Evolutionary conservation across 2,113 vertebrate genomes (phyloP), one percentile per base, ranked within the genome.

Genomic region (Neotoma lepida): DNA sequence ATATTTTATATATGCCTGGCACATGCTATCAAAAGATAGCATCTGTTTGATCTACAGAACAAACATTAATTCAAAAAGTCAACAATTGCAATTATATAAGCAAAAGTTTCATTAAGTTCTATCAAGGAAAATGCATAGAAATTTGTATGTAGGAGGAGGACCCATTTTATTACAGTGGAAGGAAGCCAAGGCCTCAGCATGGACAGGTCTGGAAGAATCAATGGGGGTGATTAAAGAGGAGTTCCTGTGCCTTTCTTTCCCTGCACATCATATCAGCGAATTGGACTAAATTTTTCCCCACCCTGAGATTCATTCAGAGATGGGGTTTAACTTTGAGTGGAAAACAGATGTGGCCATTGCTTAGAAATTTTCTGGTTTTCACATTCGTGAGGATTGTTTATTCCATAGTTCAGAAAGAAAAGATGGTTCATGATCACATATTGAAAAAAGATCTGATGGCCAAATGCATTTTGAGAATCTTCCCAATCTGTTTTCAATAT

Each of bases 331-430:
- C 30, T 91, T 88, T 89, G 78, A 78, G 93, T 96, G 56, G 81
- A 97, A 97, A 97, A 95, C 97, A 97, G 95, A 97, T 97, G 96
- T 94, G 88, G 61, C 63, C 14, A 76, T 86, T 94, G 94, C 85
- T 78, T 92, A 94, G 85, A 82, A 82, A 90, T 71, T 84, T 86
- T 86, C 97, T 96, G 94, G 86, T 78, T 97, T 97, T 97, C 90
- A 86, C 90, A 96, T 96, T 95, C 54, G 80, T n/a, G 26, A 51
- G 78, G 64, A 88, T 93, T 93, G 89, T 95, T 97, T 96, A 95
- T 96, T 93, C 91, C 68, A 86, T 44, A 66, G 73, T 70, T 96
- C 44, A 77, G 90, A 84, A 90, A 96, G 93, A 97, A 96, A 97
- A 96, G 94, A 94, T 93, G n/a, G 56, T 63, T 63, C 26, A 63